Conservation (phyloP, 2,113 vertebrate species). For the Lasiurus cinereus region DNA sequence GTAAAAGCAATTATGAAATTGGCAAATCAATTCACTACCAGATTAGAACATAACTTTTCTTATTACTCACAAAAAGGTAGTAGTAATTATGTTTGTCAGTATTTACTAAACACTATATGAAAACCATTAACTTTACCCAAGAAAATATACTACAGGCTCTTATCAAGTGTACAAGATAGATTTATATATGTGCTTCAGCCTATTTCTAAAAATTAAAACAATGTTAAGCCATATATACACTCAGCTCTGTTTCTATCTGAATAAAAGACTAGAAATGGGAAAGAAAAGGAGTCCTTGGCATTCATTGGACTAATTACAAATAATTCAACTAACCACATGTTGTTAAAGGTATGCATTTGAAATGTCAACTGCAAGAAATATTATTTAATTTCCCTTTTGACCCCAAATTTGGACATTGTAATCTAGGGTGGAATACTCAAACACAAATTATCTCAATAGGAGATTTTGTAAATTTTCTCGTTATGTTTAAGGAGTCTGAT, state of each 20-base stretch:
- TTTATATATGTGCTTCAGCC: neutral
- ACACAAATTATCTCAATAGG: neutral
- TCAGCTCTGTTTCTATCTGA: neutral
- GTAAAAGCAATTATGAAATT: neutral
- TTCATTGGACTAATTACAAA: conserved; percentile 17
- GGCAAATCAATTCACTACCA: neutral
- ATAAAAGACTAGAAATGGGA: conserved; percentile 26
- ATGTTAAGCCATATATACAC: neutral
- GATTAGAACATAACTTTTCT: neutral
- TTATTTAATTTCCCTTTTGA: neutral
- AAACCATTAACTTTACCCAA: neutral
- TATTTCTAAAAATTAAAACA: neutral
- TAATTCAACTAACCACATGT: neutral
- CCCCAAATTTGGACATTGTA: neutral
- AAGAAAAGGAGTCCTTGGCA: neutral
- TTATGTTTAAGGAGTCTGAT: neutral
- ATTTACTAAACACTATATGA: conserved; percentile 15
- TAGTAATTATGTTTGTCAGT: neutral
- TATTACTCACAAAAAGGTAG: neutral
- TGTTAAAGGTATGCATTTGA: neutral
- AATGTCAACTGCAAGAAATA: neutral
- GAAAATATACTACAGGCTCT: neutral
- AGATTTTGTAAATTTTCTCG: neutral
- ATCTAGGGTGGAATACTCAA: neutral
- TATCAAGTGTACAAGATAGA: neutral